These are phyloP conservation scores for Drosophila rhopaloa DNA, from an alignment of 1,140 invertebrate genomes.

Conservation along the genomic window DNA sequence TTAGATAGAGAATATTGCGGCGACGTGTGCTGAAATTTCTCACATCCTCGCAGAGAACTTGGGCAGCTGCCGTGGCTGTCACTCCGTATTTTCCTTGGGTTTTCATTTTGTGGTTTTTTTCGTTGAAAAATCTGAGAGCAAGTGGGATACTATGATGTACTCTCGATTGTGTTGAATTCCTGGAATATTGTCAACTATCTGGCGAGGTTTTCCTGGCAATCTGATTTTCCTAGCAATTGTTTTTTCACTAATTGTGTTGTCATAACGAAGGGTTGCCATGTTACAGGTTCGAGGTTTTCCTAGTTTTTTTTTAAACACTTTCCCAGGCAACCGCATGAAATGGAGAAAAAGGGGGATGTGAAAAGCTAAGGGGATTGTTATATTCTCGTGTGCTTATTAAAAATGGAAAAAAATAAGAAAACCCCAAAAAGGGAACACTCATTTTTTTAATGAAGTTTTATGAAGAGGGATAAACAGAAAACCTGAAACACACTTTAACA, in stretches of 20 bases:
- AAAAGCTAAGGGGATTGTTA: background rate
- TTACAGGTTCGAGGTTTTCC: background rate
- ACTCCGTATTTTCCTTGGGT: constrained; percentile 68
- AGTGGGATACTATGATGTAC: background rate
- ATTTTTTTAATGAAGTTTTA: too few relatives aligned
- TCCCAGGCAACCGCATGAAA: constrained; percentile 1
- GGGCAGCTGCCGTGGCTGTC: constrained; percentile 50
- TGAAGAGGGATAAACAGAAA: too few relatives aligned
- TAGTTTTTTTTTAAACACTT: background rate
- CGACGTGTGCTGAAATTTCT: constrained; percentile 85
- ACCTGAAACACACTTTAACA: too few relatives aligned
- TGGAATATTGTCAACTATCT: background rate
- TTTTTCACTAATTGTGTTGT: background rate
- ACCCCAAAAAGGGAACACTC: background rate
- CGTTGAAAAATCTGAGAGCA: background rate
- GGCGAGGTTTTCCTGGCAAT: background rate
- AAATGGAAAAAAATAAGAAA: background rate
- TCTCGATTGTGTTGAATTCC: background rate
- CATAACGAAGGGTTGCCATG: constrained; percentile 8
- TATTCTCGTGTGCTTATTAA: constrained; percentile 15
- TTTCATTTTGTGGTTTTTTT: constrained; percentile 42
- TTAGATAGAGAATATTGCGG: constrained; percentile 91
- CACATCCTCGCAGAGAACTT: constrained; percentile 67
- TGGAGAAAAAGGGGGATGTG: background rate
- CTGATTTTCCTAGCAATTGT: background rate